These are phyloP conservation scores for Apteryx owenii DNA, from an alignment of 2,113 vertebrate genomes.

Conservation along the genomic window DNA sequence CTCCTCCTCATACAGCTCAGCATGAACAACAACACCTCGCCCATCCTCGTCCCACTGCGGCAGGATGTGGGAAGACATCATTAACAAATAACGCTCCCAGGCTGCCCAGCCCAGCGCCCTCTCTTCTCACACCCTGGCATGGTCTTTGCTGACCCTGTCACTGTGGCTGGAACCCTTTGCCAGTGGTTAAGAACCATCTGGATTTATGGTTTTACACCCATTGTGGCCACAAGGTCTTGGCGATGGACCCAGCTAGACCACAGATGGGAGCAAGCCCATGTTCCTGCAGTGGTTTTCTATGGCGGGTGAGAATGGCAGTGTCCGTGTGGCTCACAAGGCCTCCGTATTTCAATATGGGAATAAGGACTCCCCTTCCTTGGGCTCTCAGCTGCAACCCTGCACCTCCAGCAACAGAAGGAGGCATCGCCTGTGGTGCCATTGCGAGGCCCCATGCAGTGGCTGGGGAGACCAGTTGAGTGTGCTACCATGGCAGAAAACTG, in stretches of 20 bases:
- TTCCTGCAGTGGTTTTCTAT: background rate
- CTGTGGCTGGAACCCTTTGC: background rate
- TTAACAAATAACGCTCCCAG: accelerated
- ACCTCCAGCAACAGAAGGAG: background rate
- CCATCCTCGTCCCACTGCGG: slow-evolving; percentile 12
- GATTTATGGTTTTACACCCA: background rate
- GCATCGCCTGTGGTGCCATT: background rate
- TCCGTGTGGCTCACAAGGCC: background rate
- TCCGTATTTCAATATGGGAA: background rate
- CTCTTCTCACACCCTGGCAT: accelerated
- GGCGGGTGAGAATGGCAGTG: background rate
- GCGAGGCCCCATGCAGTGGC: background rate
- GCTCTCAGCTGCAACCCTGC: background rate
- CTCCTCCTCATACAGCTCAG: slow-evolving; percentile 22
- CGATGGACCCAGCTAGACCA: accelerated
- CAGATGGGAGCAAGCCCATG: accelerated
- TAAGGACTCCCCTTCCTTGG: background rate
- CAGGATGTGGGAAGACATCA: background rate
- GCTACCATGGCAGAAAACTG: background rate
- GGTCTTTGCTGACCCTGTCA: background rate
- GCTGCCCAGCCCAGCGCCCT: background rate
- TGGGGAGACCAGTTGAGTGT: background rate
- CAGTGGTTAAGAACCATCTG: background rate
- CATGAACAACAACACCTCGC: background rate
- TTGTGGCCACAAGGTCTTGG: background rate